phyloP scores from a whole-genome alignment of 1,140 invertebrate genomes.

The Centruroides sculpturatus region DNA sequence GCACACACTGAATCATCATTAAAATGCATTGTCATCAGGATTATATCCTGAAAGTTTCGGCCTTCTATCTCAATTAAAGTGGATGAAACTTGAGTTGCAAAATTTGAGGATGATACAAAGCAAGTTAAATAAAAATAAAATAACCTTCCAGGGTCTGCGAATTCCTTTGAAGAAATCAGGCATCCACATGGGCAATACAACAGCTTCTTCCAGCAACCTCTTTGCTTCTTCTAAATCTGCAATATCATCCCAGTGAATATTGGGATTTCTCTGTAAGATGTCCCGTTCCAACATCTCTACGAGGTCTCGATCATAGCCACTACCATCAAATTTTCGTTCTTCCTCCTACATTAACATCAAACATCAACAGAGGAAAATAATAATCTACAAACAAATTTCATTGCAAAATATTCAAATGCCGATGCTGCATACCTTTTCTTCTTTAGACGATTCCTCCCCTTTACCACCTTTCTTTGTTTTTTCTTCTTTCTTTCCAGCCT shows the following conservation, averaged over 20 bases:
- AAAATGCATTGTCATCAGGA: too few species aligned
- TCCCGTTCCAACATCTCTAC: slow-evolving; percentile 92
- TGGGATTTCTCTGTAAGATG: slow-evolving; percentile 95
- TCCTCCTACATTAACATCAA: slow-evolving; percentile 27
- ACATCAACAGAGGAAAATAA: slow-evolving; percentile 6
- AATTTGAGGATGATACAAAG: too few species aligned
- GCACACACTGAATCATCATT: too few species aligned
- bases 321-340: slow-evolving; percentile 80
- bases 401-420: too few species aligned
- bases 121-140: background rate
- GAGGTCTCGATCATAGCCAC: slow-evolving; percentile 76
- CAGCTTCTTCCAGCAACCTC: slow-evolving; percentile 86
- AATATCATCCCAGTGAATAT: slow-evolving; percentile 94
- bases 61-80: too few species aligned
- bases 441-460: slow-evolving; percentile 25
- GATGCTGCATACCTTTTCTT: slow-evolving; percentile 24
- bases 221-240: slow-evolving; percentile 93
- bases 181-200: slow-evolving; percentile 95
- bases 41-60: too few species aligned
- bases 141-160: slow-evolving; percentile 64
- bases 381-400: too few species aligned
- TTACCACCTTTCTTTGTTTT: slow-evolving; percentile 2
- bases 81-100: too few species aligned
- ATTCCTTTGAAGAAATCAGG: slow-evolving; percentile 98
- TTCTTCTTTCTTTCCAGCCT: slow-evolving; percentile 21